Percentiles rank a stretch among this genome's conserved stretches.
These are phyloP conservation scores for Myiopsitta monachus DNA, from an alignment of 2,113 vertebrate genomes.

Conservation along the genomic window DNA sequence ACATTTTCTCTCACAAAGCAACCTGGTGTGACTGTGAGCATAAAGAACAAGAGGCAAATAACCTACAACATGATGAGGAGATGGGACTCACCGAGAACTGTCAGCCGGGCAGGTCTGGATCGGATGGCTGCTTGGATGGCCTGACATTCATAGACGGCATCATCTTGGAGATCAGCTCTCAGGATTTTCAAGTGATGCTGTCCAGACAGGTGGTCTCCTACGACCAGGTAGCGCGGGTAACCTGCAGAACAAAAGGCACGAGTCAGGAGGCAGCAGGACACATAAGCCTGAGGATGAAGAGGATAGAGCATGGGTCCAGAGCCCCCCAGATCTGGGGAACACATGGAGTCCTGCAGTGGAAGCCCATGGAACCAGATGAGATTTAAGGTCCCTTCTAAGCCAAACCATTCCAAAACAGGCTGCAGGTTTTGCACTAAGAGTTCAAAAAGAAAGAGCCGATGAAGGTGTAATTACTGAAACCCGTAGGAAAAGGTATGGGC, in stretches of 20 bases:
- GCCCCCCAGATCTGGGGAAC: not conserved
- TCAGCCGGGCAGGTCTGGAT: conserved; percentile 91
- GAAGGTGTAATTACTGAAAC: not conserved
- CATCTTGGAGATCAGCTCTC: conserved; percentile 90
- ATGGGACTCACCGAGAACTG: conserved; percentile 86
- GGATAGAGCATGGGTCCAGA: accelerated
- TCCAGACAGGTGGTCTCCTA: conserved; percentile 91
- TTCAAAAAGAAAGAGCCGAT: not conserved
- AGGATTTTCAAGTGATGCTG: conserved; percentile 95
- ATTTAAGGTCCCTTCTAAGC: not conserved
- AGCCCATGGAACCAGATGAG: not conserved
- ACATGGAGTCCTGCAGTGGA: not conserved
- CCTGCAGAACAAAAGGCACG: conserved; percentile 67
- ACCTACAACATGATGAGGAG: accelerated
- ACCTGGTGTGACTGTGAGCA: accelerated
- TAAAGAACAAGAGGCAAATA: accelerated
- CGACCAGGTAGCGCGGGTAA: conserved; percentile 94
- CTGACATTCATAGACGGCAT: conserved; percentile 95
- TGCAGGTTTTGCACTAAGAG: not conserved
- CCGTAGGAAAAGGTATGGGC: not conserved
- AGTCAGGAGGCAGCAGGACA: not conserved
- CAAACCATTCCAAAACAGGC: not conserved
- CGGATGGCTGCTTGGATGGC: conserved; percentile 95
- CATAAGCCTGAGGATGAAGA: accelerated
- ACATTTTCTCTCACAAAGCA: not conserved